Percentiles rank a stretch among this genome's conserved stretches.
phyloP scores from a whole-genome alignment of 1,140 invertebrate species.

The Magallana ariakensis region DNA sequence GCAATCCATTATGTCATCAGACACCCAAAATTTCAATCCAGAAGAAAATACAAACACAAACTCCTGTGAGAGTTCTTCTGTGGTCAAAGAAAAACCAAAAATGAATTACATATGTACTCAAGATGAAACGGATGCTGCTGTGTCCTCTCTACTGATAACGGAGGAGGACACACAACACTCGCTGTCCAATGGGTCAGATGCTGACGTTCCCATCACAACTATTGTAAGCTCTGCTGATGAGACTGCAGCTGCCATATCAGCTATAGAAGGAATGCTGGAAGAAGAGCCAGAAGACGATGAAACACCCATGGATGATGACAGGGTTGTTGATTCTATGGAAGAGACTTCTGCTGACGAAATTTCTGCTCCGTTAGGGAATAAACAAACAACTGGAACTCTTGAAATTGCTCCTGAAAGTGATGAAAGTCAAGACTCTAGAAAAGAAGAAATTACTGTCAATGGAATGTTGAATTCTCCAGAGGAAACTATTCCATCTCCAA shows the following conservation, averaged over 20 bases:
- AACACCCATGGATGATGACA: background rate
- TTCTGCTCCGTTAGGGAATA: background rate
- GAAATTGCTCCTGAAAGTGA: constrained; percentile 13
- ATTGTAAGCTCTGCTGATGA: constrained; percentile 33
- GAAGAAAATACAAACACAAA: constrained; percentile 17
- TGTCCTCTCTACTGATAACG: constrained; percentile 35
- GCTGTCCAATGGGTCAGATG: constrained; percentile 17
- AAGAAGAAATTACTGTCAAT: constrained; percentile 28
- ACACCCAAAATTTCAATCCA: constrained; percentile 16
- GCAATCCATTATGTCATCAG: background rate
- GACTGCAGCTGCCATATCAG: constrained; percentile 37
- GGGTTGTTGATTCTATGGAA: constrained; percentile 1
- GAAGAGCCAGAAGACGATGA: constrained; percentile 18
- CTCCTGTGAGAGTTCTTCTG: background rate
- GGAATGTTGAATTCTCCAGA: constrained; percentile 46
- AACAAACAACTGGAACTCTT: background rate
- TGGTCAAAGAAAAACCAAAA: constrained; percentile 44
- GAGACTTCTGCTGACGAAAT: background rate
- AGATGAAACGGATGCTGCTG: constrained; percentile 45
- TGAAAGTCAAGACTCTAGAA: background rate
- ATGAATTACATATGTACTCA: constrained; percentile 38
- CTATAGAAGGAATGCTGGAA: constrained; percentile 36
- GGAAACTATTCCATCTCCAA: constrained; percentile 54
- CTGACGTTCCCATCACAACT: constrained; percentile 24
- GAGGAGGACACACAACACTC: constrained; percentile 36